phyloP scores from a whole-genome alignment of 1,140 invertebrate genomes.

The Hypsibius dujardini region DNA sequence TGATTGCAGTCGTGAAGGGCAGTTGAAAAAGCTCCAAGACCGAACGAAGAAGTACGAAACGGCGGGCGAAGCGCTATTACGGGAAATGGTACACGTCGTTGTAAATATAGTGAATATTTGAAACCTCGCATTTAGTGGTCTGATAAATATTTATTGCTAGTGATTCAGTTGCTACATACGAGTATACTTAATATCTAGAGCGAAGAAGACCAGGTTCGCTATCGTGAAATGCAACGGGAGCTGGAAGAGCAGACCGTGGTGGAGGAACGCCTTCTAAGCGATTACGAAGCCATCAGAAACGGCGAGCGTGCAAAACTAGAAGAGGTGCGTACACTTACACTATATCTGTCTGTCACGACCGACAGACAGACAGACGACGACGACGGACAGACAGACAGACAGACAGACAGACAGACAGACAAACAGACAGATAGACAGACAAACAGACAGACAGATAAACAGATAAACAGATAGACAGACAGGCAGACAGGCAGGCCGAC shows the following conservation, averaged over 20 bases:
- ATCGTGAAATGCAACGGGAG: constrained; percentile 6
- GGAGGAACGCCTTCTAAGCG: background rate
- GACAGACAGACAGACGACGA: too few species aligned
- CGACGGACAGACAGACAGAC: background rate
- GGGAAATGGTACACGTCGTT: background rate
- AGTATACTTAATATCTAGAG: background rate
- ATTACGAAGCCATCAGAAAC: background rate
- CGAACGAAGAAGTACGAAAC: background rate
- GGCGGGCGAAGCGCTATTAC: background rate
- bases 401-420: too few species aligned
- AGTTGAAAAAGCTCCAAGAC: constrained; percentile 5
- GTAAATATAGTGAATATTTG: background rate
- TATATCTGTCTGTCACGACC: too few species aligned
- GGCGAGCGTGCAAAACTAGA: constrained; percentile 7
- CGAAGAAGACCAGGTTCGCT: background rate
- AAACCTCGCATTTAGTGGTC: background rate
- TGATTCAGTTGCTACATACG: background rate
- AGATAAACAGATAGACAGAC: too few species aligned
- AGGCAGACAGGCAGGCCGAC: too few species aligned
- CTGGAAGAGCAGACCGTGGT: background rate
- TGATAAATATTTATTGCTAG: too few species aligned
- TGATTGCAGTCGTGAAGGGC: background rate
- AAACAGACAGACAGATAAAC: too few species aligned
- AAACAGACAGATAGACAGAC: too few species aligned
- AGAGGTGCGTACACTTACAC: constrained; percentile 8